These are phyloP conservation scores for Amazona guildingii DNA, from an alignment of 2,113 vertebrate genomes.

Conservation along the genomic window DNA sequence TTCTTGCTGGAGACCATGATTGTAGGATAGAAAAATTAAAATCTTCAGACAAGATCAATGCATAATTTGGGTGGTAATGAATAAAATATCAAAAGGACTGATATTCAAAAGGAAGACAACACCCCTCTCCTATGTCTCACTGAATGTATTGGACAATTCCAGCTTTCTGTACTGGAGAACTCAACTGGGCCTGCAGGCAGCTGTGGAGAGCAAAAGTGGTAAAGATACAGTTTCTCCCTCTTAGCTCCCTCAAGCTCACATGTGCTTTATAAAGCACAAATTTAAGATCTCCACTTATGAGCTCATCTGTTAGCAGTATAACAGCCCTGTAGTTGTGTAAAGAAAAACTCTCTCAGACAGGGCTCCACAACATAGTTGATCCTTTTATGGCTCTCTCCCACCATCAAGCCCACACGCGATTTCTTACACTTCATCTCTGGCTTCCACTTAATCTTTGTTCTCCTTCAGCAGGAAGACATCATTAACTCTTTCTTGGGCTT, in stretches of 20 bases:
- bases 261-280: neutral
- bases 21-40: neutral
- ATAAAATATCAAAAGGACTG: neutral
- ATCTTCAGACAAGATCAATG: neutral
- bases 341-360: slow-evolving; percentile 1
- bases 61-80: neutral
- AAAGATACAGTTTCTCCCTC: neutral
- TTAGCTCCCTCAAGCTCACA: neutral
- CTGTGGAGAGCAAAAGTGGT: neutral
- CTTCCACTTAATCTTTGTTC: slow-evolving; percentile 28
- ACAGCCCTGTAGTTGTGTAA: neutral
- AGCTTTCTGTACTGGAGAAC: neutral
- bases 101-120: neutral
- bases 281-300: neutral
- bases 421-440: neutral
- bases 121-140: neutral
- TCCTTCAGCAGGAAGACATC: slow-evolving; percentile 20
- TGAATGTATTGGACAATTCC: neutral
- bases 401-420: neutral
- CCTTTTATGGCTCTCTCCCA: neutral
- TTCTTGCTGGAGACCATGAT: neutral
- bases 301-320: slow-evolving; percentile 2
- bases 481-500: neutral
- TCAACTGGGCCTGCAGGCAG: neutral
- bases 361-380: neutral